Base-by-base conservation (phyloP, 2,888 invertebrate genomes). In the Ornithoptera alexandrae region DNA sequence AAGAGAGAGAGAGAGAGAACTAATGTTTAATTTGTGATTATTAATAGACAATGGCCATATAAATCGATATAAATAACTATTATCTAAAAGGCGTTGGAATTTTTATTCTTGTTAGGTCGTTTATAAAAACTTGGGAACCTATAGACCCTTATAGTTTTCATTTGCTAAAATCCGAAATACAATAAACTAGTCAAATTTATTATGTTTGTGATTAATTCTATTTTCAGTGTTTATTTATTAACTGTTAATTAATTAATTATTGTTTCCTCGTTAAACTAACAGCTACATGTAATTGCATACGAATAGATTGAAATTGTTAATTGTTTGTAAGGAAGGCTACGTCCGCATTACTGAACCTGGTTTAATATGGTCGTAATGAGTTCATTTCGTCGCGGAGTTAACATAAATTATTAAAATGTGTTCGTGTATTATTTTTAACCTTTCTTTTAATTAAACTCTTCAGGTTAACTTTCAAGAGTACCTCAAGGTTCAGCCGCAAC, bases 151-250 rank as follows among this genome's bases (percentile, higher is more conserved):
- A 15, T 3, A 46, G 46, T 46, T 46, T 46, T 10, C 12, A 42
- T 12, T 46, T 2, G 15, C 12, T 12, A 46, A 15, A 15, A 46
- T 15, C 12, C 12, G 1, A 46, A 46, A 12, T 42, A 10, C 1
- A 46, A 12, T 12, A 57, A 72, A 72, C 74, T 74, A 74, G 74
- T 74, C 74, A 74, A 70, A 61, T 65, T 68, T 72, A 72, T 74
- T 74, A 72, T 67, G 72, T 74, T 74, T 74, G 74, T 66, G 63
- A 65, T 74, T 72, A 69, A 74, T 73, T 74, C 67, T 73, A 74
- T 74, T 56, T 42, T 22, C 50, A 67, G 53, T 67, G 64, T 69
- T 68, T 67, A 70, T 60, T 70, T 61, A 57, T 67, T 66, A 58
- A 66, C 53, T 62, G 39, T 64, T 70, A 61, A 69, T 22, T 70